phyloP scores from a whole-genome alignment of 1,140 invertebrate genomes.

The Pachypeltis micranthus region DNA sequence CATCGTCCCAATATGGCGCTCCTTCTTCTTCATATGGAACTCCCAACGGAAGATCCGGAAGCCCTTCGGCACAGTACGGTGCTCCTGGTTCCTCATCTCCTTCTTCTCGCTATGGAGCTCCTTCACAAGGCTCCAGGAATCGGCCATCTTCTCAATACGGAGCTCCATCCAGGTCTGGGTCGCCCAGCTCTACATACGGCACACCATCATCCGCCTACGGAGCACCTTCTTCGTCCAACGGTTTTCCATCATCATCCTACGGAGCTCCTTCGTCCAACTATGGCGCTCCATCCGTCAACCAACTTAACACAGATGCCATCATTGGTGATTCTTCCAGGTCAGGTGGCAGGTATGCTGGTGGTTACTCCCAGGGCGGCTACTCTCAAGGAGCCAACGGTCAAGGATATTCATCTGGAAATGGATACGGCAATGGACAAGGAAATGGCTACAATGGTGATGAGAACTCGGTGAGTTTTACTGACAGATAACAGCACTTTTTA shows the following conservation, averaged over 20 bases:
- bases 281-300: neutral
- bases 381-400: neutral
- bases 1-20: slow-evolving; percentile 13
- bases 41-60: neutral
- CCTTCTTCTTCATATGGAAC: neutral
- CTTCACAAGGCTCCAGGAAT: too few species aligned
- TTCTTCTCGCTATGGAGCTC: slow-evolving; percentile 3
- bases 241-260: neutral
- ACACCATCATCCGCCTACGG: neutral
- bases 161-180: neutral
- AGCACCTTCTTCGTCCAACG: neutral
- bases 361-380: neutral
- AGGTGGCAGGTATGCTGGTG: neutral
- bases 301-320: neutral
- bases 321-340: neutral
- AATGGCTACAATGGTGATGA: slow-evolving; percentile 6
- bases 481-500: too few species aligned
- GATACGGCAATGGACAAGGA: neutral
- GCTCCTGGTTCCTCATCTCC: neutral
- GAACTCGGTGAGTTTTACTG: slow-evolving; percentile 11
- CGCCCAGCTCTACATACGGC: neutral
- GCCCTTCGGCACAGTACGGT: slow-evolving; percentile 1
- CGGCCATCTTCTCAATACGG: slow-evolving; percentile 2
- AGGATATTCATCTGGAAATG: neutral
- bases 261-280: slow-evolving; percentile 1